Conservation (phyloP, 2,888 invertebrate genomes). For the Spilarctia lutea region DNA sequence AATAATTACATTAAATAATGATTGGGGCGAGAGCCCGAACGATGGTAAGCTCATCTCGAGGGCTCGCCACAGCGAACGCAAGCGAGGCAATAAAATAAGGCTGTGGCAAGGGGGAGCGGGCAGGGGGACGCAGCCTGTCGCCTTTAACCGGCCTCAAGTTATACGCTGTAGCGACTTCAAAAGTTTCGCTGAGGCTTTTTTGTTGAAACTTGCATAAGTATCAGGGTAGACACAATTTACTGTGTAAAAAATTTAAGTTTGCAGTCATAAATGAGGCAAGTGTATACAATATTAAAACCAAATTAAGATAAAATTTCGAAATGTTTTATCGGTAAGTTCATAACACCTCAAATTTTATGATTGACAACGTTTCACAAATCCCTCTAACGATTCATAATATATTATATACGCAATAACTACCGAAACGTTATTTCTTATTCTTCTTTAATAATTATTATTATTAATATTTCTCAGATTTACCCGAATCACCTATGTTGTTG, state of each 20-base stretch:
- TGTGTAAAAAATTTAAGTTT: not conserved
- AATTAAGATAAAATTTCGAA: not conserved
- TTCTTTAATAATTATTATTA: too few relatives aligned
- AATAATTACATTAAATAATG: constrained; percentile 85
- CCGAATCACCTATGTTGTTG: not conserved
- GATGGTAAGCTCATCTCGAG: constrained; percentile 79
- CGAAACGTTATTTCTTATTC: too few relatives aligned
- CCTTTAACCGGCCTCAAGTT: constrained; percentile 39
- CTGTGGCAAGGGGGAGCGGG: constrained; percentile 53
- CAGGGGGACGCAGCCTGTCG: constrained; percentile 52
- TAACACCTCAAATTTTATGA: not conserved
- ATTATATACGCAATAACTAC: too few relatives aligned
- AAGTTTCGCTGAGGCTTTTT: not conserved
- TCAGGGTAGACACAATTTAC: not conserved
- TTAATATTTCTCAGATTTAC: not conserved
- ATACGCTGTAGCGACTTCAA: constrained; percentile 56
- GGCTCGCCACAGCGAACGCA: constrained; percentile 71
- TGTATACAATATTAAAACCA: not conserved
- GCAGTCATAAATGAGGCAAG: not conserved
- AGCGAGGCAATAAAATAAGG: constrained; percentile 78
- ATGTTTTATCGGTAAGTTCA: not conserved
- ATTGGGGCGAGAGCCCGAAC: constrained; percentile 75
- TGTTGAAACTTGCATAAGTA: not conserved
- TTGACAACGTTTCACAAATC: not conserved
- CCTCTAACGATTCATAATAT: not conserved